These are phyloP conservation scores for Grantiella picta DNA, from an alignment of 2,113 vertebrate genomes.

Conservation along the genomic window DNA sequence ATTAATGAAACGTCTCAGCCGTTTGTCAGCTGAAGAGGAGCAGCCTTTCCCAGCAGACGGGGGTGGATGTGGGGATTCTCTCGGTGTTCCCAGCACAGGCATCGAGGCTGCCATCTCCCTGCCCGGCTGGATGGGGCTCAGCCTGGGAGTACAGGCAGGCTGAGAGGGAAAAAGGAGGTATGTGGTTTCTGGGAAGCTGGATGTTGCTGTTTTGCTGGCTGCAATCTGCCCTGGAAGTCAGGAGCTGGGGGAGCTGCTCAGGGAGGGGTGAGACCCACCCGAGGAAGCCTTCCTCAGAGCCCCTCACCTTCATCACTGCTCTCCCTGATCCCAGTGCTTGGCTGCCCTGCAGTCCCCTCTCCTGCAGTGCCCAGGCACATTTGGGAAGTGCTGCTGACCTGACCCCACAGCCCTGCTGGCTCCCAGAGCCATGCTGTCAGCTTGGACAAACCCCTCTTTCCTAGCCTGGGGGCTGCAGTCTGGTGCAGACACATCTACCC, in stretches of 20 bases:
- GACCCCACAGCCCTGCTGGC: background rate
- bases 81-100: background rate
- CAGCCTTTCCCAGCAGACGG: background rate
- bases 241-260: background rate
- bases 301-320: background rate
- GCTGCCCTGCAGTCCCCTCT: background rate
- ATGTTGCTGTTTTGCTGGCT: background rate
- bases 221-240: background rate
- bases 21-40: slow-evolving; percentile 61
- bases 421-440: rapidly evolving
- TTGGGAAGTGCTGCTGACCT: background rate
- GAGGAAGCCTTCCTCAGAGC: background rate
- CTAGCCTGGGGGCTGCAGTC: background rate
- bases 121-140: background rate
- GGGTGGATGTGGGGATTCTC: background rate
- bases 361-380: background rate
- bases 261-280: rapidly evolving
- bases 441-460: background rate
- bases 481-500: background rate
- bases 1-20: slow-evolving; percentile 54
- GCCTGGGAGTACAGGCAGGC: background rate
- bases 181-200: background rate
- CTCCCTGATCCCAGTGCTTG: background rate
- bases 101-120: background rate
- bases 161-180: background rate